Base-by-base conservation (phyloP, 2,888 invertebrate genomes). In the Troides aeacus region DNA sequence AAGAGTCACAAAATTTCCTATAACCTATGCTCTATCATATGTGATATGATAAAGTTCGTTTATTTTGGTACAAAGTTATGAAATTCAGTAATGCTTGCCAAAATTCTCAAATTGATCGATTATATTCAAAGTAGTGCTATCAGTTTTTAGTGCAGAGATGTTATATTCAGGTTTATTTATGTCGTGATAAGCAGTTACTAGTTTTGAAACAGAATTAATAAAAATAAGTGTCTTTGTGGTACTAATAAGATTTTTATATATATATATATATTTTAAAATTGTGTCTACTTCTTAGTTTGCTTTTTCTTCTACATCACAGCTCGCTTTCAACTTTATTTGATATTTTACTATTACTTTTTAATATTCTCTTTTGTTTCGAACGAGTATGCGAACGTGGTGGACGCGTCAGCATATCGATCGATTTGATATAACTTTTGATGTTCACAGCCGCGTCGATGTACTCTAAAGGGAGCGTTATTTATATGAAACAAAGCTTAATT, bases 401-500 rank as follows among this genome's bases (percentile, higher is more conserved):
- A 18, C 36, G 66, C 63, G 63, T 69, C 68, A 71, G 71, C 75
- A 72, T 74, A 64, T n/a, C 63, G 60, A 23, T 71, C 50, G 30
- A 23, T 66, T 63, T 46, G 67, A 70, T 83, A 81, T 87, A 87
- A 86, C 83, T 84, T 87, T 91, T 89, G 86, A 91, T 92, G 92
- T 92, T 91, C 92, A 92, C 92, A 92, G 92, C 91, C 86, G 86
- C 88, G 87, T 86, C 89, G 87, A 86, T 82, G 85, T 86, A 87
- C 83, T 74, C 83, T 74, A 79, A 83, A 80, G 70, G 78, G 85
- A 82, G 84, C 86, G 80, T 74, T 73, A 78, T 76, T 77, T 80
- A 77, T 78, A 83, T 72, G 79, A 87, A 90, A 91, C 91, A 90
- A 90, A 92, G 92, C 92, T 92, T 92, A 92, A 92, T 92, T 92